Conservation (phyloP, 2,888 invertebrate genomes). For the Onchidella celtica region DNA sequence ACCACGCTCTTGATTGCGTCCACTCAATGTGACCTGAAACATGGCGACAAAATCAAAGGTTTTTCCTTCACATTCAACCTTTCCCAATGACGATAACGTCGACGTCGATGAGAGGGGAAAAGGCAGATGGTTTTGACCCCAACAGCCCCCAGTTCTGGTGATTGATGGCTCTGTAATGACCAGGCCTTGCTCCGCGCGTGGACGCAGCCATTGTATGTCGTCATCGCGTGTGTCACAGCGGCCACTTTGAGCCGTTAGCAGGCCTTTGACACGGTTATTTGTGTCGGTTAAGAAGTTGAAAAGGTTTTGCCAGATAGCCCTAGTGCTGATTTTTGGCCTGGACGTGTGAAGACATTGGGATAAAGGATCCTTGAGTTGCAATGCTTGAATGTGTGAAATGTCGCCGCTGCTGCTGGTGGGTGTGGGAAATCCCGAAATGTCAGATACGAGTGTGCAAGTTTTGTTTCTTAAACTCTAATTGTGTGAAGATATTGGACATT, state of each 20-base stretch:
- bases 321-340: too few species aligned
- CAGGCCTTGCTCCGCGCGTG: constrained; percentile 4
- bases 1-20: too few species aligned
- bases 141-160: constrained; percentile 6
- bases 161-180: constrained; percentile 44
- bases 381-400: too few species aligned
- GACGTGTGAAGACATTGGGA: too few species aligned
- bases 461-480: too few species aligned
- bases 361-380: too few species aligned
- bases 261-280: constrained; percentile 40
- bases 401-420: not conserved
- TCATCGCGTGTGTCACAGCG: constrained; percentile 39
- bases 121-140: constrained; percentile 46
- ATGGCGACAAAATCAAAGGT: too few species aligned
- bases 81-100: not conserved
- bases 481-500: not conserved
- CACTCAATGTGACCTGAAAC: too few species aligned
- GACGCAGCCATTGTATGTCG: constrained; percentile 44
- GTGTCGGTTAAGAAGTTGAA: constrained; percentile 6
- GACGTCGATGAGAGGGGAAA: constrained; percentile 27
- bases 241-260: constrained; percentile 33
- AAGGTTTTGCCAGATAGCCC: too few species aligned
- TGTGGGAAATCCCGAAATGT: not conserved
- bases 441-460: too few species aligned
- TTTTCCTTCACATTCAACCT: too few species aligned